Base-by-base conservation (phyloP, 2,113 vertebrate genomes). In the Perccottus glenii region DNA sequence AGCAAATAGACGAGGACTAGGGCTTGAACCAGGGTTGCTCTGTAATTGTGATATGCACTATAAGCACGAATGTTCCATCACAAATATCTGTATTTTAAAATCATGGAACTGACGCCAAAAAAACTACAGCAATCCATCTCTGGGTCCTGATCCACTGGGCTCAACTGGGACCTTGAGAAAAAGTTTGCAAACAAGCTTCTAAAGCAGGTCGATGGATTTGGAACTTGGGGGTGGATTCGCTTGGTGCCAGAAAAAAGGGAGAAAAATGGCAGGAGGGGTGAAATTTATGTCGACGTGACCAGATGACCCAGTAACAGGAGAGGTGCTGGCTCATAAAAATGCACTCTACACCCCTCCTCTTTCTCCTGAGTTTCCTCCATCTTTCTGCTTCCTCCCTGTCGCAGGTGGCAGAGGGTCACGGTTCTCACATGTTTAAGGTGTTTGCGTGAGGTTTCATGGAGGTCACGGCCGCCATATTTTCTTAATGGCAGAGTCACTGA, bases 251-350 rank as follows among this genome's bases (percentile, higher is more conserved):
- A 70, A 38, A 64, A 73, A 74, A 80, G 60, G 52, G 8, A 10
- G 42, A 65, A 50, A 59, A 58, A 67, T 69, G 68, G 45, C 60
- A 65, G 64, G 52, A 47, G 65, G 48, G 32, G 45, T 4, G 50
- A 71, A 87, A 87, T 91, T 77, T 90, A 91, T 86, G 78, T 80
- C 79, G 16, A 52, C 58, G 58, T 47, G 45, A 65, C 81, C 84
- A 91, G 88, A 88, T 75, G 60, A 80, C 84, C 80, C 79, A 84
- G 88, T 91, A 91, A 92, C 81, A 77, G 63, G 89, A 90, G 84
- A 88, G 72, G 78, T 72, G 73, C 61, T 50, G 45, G 64, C 89
- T 87, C 85, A 70, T 91, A 90, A 91, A 92, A 90, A 87, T 81
- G 69, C 82, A 83, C 88, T 83, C 87, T 77, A 68, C 67, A 53